Percentiles rank a stretch among this genome's conserved stretches.
phyloP scores from a whole-genome alignment of 1,140 invertebrate genomes.

The Lordiphosa mommai region DNA sequence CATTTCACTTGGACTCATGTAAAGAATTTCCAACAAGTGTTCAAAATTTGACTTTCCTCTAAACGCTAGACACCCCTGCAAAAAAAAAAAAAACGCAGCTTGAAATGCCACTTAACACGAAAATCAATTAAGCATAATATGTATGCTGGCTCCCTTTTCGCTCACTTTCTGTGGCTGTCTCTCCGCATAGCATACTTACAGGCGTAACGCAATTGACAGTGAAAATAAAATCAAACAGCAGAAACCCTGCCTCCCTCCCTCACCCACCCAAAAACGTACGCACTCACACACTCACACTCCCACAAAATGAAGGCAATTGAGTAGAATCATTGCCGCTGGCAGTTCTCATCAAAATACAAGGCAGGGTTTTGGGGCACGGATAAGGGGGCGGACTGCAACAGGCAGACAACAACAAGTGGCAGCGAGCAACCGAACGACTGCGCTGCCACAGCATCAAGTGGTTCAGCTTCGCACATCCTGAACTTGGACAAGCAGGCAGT shows the following conservation, averaged over 20 bases:
- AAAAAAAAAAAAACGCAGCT: slow-evolving; percentile 9
- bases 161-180: neutral
- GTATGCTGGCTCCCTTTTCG: slow-evolving; percentile 13
- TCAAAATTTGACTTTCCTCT: slow-evolving; percentile 1
- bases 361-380: slow-evolving; percentile 17
- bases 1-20: neutral
- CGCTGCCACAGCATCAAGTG: slow-evolving; percentile 25
- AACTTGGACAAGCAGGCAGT: slow-evolving; percentile 24
- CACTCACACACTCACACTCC: slow-evolving; percentile 1
- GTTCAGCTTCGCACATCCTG: slow-evolving; percentile 42
- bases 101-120: slow-evolving; percentile 42
- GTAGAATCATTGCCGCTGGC: slow-evolving; percentile 71
- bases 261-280: slow-evolving; percentile 9
- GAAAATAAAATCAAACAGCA: slow-evolving; percentile 63
- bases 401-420: slow-evolving; percentile 68
- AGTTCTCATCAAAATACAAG: slow-evolving; percentile 53
- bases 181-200: slow-evolving; percentile 52
- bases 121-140: slow-evolving; percentile 66
- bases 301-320: slow-evolving; percentile 74
- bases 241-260: too few relatives aligned
- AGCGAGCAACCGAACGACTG: slow-evolving; percentile 28
- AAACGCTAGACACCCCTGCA: neutral
- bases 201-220: slow-evolving; percentile 61
- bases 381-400: slow-evolving; percentile 44
- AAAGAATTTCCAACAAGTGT: neutral